Conservation (phyloP, 2,797 vertebrate genomes). For the Anguilla megastoma region DNA sequence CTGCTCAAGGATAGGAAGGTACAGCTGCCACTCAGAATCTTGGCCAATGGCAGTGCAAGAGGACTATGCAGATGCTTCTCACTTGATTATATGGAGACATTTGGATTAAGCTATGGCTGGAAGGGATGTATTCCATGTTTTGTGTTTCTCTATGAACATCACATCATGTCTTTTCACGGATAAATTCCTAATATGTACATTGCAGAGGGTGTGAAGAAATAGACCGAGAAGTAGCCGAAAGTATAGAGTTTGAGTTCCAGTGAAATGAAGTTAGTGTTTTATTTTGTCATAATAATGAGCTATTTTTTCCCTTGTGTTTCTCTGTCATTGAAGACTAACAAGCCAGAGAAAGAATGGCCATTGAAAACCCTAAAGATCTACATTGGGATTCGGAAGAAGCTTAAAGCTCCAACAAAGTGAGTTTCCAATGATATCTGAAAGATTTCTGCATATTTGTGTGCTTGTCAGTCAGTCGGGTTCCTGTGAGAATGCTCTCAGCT, state of each 20-base stretch:
- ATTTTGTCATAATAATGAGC: background rate
- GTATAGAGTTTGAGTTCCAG: background rate
- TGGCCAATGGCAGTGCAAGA: background rate
- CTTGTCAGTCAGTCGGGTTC: background rate
- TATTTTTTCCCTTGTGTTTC: background rate
- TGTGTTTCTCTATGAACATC: background rate
- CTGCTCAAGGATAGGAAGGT: slow-evolving; percentile 95
- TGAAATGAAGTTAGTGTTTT: background rate
- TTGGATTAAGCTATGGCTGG: background rate
- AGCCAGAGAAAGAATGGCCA: slow-evolving; percentile 89
- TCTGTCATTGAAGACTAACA: slow-evolving; percentile 75
- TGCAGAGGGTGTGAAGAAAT: background rate
- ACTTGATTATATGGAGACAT: background rate
- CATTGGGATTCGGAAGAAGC: slow-evolving; percentile 88
- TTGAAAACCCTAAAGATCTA: slow-evolving; percentile 90
- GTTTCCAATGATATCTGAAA: slow-evolving; percentile 35
- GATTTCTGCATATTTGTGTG: background rate
- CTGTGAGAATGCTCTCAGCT: background rate
- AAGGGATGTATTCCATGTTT: background rate
- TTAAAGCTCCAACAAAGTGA: slow-evolving; percentile 90
- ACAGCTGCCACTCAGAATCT: slow-evolving; percentile 13
- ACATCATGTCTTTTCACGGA: background rate
- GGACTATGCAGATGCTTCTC: background rate
- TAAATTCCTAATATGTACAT: background rate
- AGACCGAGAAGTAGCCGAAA: background rate